phyloP scores from a whole-genome alignment of 2,797 vertebrate species.

The Selene dorsalis region DNA sequence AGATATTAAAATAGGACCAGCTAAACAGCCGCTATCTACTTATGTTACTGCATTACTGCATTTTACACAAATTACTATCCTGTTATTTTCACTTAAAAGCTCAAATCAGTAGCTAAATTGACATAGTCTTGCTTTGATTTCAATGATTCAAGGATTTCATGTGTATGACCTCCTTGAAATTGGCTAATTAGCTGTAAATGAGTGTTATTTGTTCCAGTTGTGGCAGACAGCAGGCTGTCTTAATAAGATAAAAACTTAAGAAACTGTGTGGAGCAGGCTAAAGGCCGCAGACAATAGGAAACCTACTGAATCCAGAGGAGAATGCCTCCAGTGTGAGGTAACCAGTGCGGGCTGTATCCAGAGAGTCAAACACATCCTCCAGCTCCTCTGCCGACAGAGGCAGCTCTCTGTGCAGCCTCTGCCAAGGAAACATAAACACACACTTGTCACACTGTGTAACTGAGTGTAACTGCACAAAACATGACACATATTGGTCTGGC shows the following conservation, averaged over 20 bases:
- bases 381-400: slow-evolving; percentile 91
- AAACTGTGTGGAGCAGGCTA: neutral
- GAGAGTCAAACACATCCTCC: slow-evolving; percentile 91
- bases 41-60: neutral
- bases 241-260: neutral
- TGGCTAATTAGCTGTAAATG: neutral
- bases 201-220: neutral
- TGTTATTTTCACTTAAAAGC: neutral
- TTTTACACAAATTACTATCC: neutral
- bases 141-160: neutral
- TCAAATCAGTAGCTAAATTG: neutral
- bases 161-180: neutral
- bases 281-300: neutral
- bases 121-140: neutral
- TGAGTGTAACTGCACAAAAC: neutral
- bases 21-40: neutral
- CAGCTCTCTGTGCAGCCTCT: slow-evolving; percentile 90
- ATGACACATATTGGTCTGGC: neutral
- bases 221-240: neutral
- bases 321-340: slow-evolving; percentile 91
- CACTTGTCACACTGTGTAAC: neutral
- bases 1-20: no score
- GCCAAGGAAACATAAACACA: slow-evolving; percentile 64
- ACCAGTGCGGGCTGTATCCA: slow-evolving; percentile 88
- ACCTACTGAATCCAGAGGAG: slow-evolving; percentile 92